Base-by-base conservation (phyloP, 2,113 vertebrate species). In the Pica pica region DNA sequence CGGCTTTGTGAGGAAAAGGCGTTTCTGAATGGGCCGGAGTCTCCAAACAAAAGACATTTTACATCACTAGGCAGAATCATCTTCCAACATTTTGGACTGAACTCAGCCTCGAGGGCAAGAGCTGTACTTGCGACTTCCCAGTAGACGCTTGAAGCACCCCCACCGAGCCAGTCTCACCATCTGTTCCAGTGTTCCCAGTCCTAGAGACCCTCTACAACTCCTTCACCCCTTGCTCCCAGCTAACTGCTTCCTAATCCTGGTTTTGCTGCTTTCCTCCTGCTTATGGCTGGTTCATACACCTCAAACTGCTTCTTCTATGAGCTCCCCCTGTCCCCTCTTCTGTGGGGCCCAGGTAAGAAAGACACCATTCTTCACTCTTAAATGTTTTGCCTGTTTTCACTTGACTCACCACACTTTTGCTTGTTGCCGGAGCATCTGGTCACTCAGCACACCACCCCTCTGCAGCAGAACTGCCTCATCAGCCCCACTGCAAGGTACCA, bases 1-100 rank as follows among this genome's bases (percentile, higher is more conserved):
- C 9, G 19, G 76, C 94, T 96, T 96, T 96, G 95, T 94, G 86
- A 95, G 78, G 82, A 90, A 59, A 64, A 83, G 95, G 89, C 30
- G 1, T 50, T 94, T 76, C 89, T 90, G 82, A 84, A 89, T 5
- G 5, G 76, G 69, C 56, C 61, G 27, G 74, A 75, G 57, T 63
- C 56, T 90, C 55, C 50, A 81, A 60, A 95, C 87, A 92, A 90
- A 96, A 89, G 85, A 81, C 44, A 84, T 85, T 83, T 96, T 91
- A 83, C 90, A 89, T 85, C 83, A 89, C 57, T 44, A 14, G 67
- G 86, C 70, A 87, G 84, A 83, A 71, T 71, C 75, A 42, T 79
- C 73, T 74, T 87, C 80, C 64, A 60, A 75, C 3, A 2, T 46
- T 91, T n/a, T 67, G 46, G 82, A 41, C 47, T 86, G 77, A 88